Base-by-base conservation (phyloP, 2,888 invertebrate species). In the Antitype chi region DNA sequence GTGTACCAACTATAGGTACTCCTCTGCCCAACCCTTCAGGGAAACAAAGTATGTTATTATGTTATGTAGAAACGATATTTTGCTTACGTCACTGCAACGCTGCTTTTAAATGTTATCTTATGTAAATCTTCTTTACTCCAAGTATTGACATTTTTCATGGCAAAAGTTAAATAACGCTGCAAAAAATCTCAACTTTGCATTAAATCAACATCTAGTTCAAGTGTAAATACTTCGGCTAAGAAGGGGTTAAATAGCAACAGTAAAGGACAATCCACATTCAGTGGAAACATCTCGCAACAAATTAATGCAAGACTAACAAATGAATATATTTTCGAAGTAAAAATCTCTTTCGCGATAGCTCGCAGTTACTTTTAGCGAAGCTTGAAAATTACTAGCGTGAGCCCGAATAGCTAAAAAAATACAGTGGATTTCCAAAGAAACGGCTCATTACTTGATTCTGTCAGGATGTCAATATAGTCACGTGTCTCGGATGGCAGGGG, bases 401-500 rank as follows among this genome's bases (percentile, higher is more conserved):
- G 7, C 28, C 5, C 13, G 43, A 8, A 70, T 13, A 57, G 66
- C 38, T 57, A 66, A 17, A 7, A 60, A 49, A 67, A 20, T 6
- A 17, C 32, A 20, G 32, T 28, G 17, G 1, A 47, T 52, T 80
- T 73, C 32, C 13, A 66, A 63, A 53, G 59, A 63, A 85, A 67
- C 9, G 15, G 32, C 32, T 84, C 68, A 84, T 82, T 84, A 80
- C 81, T 47, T 32, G n/a, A 15, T 63, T 67, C 28, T 23, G 15
- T 53, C 43, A 60, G 43, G 60, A 57, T 70, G 25, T 74, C 63
- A 68, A 78, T 81, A 69, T 23, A 47, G 82, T 82, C 82, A 86
- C 85, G 87, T 76, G 68, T 76, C 70, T 25, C 55, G 11, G 49
- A 6, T 32, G 81, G 17, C 25, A 43, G 62, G 47, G 60, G 20